Base-by-base conservation (phyloP, 2,888 invertebrate genomes). In the Cheilosia pagana region DNA sequence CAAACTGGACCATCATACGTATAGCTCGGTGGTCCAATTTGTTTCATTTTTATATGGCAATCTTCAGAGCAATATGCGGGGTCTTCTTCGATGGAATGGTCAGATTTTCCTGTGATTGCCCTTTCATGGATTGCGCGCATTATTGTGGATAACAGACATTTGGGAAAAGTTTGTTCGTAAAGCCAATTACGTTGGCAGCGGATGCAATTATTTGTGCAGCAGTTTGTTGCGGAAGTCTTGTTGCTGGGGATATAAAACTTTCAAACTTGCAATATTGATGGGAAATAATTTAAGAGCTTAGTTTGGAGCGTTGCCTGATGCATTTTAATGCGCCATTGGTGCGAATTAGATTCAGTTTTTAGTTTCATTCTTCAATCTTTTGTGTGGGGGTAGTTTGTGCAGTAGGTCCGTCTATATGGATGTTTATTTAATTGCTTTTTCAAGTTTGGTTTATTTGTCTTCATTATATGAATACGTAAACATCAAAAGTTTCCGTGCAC, bases 21-120 rank as follows among this genome's bases (percentile, higher is more conserved):
- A 5, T 23, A 21, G 52, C 19, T 31, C 25, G 59, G 14, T 6
- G 41, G 71, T 62, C 60, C 52, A 62, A 71, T 71, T 71, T 71
- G 60, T n/a, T 71, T 52, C 39, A 52, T 23, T 71, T 50, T 52
- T 62, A 71, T 60, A 52, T 16, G 8, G 28, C 41, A 45, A 45
- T 50, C 52, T 71, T 60, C 25, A 28, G 19, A 50, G 52, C 52
- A 60, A 52, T 52, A 21, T 60, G n/a, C n/a, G 23, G 28, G 28
- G 39, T 23, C 12, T 25, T 19, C 8, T 19, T 28, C 8, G 16
- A 14, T 50, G 16, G 21, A 52, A 39, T 50, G 52, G 43, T 25
- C 52, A 53, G 28, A 28, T 19, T 21, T 19, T 41, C 7, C 41
- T 52, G 41, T 43, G 52, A 71, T 71, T 71, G 52, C 41, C 31